These are phyloP conservation scores for Erebia palarica DNA, from an alignment of 2,888 invertebrate species.

Conservation along the genomic window DNA sequence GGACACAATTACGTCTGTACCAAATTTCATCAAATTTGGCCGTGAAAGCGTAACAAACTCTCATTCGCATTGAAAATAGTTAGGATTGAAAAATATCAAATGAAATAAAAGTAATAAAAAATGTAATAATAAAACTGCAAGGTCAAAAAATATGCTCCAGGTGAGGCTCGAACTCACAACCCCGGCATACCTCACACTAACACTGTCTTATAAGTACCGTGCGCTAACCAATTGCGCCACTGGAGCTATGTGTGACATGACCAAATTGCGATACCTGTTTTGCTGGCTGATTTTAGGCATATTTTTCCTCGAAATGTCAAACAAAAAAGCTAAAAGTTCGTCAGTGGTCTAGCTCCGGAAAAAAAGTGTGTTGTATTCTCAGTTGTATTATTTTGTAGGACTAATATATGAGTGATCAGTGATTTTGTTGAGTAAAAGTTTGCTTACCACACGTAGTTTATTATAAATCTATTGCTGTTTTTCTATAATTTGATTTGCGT, in stretches of 20 bases:
- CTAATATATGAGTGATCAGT: too few relatives aligned
- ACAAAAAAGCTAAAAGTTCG: neutral
- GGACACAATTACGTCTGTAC: too few relatives aligned
- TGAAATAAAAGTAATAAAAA: neutral
- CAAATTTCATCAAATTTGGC: too few relatives aligned
- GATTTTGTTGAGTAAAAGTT: too few relatives aligned
- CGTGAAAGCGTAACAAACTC: too few relatives aligned
- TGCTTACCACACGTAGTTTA: neutral
- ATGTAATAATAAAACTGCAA: neutral
- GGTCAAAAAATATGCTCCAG: conserved; percentile 89
- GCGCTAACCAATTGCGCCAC: conserved; percentile 99
- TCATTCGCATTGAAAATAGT: too few relatives aligned
- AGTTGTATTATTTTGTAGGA: too few relatives aligned
- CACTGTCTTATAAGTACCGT: conserved; percentile 99
- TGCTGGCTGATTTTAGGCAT: conserved; percentile 2
- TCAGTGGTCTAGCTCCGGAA: too few relatives aligned
- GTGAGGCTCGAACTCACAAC: conserved; percentile 99
- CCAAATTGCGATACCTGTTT: conserved; percentile 53
- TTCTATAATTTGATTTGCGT: conserved; percentile 3
- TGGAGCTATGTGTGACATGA: conserved; percentile 85
- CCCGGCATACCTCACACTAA: conserved; percentile 97
- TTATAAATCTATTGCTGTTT: neutral
- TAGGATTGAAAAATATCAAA: neutral
- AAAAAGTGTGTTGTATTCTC: too few relatives aligned
- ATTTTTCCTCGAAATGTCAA: conserved; percentile 25